Evolutionary conservation across 2,797 vertebrate genomes (phyloP), one percentile per base, ranked within the genome.

Genomic region (Alosa sapidissima): DNA sequence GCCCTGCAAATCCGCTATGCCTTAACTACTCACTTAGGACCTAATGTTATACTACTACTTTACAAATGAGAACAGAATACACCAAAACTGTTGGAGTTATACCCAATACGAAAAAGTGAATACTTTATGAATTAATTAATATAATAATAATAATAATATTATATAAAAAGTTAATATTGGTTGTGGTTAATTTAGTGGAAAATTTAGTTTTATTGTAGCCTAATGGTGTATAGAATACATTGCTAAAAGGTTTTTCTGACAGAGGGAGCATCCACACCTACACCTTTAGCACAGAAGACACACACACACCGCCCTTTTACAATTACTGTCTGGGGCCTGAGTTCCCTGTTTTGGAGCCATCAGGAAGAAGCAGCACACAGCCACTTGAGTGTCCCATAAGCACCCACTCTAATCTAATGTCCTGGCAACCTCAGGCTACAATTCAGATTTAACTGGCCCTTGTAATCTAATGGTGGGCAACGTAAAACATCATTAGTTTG

Each of bases 401-500:
- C 55, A 88, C 82, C 86, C 85, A 84, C 33, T 81, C 55, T 84
- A 87, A 87, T 85, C 55, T 19, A 87, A 88, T 90, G 60, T 16
- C 19, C 28, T 10, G 8, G 24, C 75, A 60, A 14, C 89, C 88
- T 51, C 78, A 48, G 90, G 90, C 85, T 62, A 65, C 82, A 87
- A 81, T 24, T 62, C 33, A 28, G 55, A 87, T 83, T 83, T 54
- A 21, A 45, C 48, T 51, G 7, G 7, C 49, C 85, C 83, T 41
- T 55, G 54, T 89, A 90, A 92, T 90, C 84, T 78, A 89, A 91
- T 89, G 85, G 2, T 36, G 84, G 5, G 2, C 82, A 51, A 83
- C 83, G 81, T 87, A 68, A 91, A 62, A 81, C 82, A 75, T 75
- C 85, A 89, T 89, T 81, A 82, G 5, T 86, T 82, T 54, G 51